Base-by-base conservation (phyloP, 2,888 invertebrate species). In the Lycaena phlaeas region DNA sequence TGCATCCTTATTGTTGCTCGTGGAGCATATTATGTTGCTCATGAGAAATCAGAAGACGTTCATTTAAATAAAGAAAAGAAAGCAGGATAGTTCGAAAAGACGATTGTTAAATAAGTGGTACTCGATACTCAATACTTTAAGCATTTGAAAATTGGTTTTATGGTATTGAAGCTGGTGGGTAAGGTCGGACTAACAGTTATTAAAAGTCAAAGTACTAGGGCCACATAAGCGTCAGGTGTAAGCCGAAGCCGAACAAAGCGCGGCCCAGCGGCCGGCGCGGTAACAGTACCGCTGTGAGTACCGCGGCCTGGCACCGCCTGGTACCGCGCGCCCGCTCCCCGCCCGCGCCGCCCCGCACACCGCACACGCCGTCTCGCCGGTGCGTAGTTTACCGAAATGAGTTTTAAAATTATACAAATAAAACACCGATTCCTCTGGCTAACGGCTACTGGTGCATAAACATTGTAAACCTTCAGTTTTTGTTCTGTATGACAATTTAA, bases 241-340 rank as follows among this genome's bases (percentile, higher is more conserved):
- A 46, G 44, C 45, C 42, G 43, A 41, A 25, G 41, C 44, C 36
- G 51, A 51, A 47, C 52, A 53, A 57, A 57, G 56, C 56, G 61
- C 61, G 57, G 56, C 59, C 56, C 51, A 51, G 43, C 43, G 9
- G 12, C n/a, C n/a, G n/a, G n/a, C n/a, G n/a, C 46, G 39, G 59
- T 59, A 63, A 71, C 68, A 63, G 63, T 69, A 69, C 59, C 66
- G 57, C 64, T 61, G 64, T 67, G 51, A 56, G 64, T n/a, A n/a
- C n/a, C 72, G 68, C 72, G 66, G 56, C 69, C 74, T 69, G 78
- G 76, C 63, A 78, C 78, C 49, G 64, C 51, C 57, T 72, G 77
- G 75, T 68, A 78, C 78, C 61, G 56, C 48, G 18, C 34, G 12
- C 12, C 5, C 7, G 12, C 34, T 9, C 4, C 12, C 7, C 34